Percentiles rank a stretch among this genome's conserved stretches.
Conservation (phyloP, 2,888 invertebrate genomes). For the Margaritifera margaritifera region DNA sequence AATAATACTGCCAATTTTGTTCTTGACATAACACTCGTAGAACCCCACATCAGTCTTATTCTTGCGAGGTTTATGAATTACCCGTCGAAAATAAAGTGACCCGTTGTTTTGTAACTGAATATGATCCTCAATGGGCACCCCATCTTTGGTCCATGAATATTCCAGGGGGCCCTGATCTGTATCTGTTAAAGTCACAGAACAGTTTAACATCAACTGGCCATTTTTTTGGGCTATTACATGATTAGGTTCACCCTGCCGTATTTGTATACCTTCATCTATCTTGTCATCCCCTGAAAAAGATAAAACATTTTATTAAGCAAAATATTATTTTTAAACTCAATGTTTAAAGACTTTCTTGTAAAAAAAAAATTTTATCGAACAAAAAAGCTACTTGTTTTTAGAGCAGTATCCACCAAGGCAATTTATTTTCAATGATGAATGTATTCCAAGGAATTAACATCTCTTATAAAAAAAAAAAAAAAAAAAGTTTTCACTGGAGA, state of each 20-base stretch:
- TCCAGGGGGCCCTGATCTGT: constrained; percentile 24
- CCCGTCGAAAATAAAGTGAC: constrained; percentile 43
- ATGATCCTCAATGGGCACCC: constrained; percentile 30
- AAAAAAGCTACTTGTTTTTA: no score
- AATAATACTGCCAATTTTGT: constrained; percentile 28
- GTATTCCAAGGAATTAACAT: no score
- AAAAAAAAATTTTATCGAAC: no score
- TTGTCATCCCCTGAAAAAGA: constrained; percentile 34
- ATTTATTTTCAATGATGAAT: no score
- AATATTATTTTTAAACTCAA: no score
- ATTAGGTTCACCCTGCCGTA: constrained; percentile 25
- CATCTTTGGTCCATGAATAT: constrained; percentile 43
- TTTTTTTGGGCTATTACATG: constrained; percentile 49
- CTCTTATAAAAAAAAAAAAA: no score
- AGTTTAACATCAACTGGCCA: constrained; percentile 44
- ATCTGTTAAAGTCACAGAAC: constrained; percentile 37
- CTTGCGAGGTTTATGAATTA: constrained; percentile 42
- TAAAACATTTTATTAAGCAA: constrained; percentile 2
- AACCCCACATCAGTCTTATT: constrained; percentile 39
- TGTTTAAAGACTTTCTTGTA: no score
- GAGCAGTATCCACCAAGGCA: no score
- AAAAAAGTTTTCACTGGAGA: no score
- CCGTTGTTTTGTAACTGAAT: constrained; percentile 45
- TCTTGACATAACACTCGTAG: constrained; percentile 27
- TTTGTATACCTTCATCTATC: constrained; percentile 25